Evolutionary conservation across 2,888 invertebrate genomes (phyloP), one percentile per base, ranked within the genome.

Genomic region (Piscicola geometra): DNA sequence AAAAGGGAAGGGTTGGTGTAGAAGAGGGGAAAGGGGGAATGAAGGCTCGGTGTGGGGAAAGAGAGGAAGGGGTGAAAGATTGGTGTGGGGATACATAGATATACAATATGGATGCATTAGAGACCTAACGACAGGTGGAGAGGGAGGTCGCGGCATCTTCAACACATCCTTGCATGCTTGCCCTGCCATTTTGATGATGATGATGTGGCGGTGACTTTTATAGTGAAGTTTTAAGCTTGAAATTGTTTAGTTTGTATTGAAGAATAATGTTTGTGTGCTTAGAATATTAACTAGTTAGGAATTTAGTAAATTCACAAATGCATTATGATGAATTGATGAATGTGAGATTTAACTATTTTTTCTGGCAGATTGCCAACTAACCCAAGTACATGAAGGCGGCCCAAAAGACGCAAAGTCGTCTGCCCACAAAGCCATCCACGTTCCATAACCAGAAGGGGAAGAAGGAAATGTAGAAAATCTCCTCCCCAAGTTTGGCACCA

Each of bases 361-460:
- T 9, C 9, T 15, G 50, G 50, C 50, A 47, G 50, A 47, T 47
- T 47, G n/a, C n/a, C n/a, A n/a, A n/a, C n/a, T n/a, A n/a, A 47
- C 50, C 50, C 56, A 83, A 71, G 77, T 84, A 85, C 84, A 85
- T 85, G 50, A 83, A 81, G 12, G 82, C 18, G 76, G 81, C 79
- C 85, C 85, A 85, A 30, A 84, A 80, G n/a, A 85, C 74, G 52
- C 82, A 81, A 32, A 94, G 90, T 84, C 93, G 88, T 80, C 94
- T 87, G 21, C 92, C 92, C 1, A 94, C 91, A 36, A 91, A 91
- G 30, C 92, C 91, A 86, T 94, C 94, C 76, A 94, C 89, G 86
- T 94, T 95, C 94, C 94, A 95, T 83, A 93, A 92, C 91, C 93
- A 93, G 85, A 93, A 93, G 0, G 94, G 93, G 82, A 94, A 93